Evolutionary conservation across 2,888 invertebrate species (phyloP).

Genomic region (Digitonthophagus gazella): DNA sequence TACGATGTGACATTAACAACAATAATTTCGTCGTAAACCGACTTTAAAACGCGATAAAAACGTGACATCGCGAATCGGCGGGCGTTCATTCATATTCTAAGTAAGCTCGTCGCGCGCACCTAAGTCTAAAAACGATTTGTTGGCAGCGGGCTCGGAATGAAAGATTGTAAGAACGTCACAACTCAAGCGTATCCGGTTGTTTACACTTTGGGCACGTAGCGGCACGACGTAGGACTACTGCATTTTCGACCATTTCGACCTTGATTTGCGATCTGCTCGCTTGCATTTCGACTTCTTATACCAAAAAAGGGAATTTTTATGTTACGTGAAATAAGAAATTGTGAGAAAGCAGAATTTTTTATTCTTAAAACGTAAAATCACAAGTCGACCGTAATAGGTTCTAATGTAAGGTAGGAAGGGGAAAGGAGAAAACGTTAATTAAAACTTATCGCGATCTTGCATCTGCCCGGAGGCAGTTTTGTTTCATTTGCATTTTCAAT

Average conservation of each 20-base stretch:
- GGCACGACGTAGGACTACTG: slow-evolving; percentile 1
- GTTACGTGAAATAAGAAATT: background rate
- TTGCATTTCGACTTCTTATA: background rate
- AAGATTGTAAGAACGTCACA: background rate
- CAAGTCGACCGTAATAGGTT: too few species aligned
- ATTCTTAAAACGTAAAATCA: too few species aligned
- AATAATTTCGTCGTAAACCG: too few species aligned
- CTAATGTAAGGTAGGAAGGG: background rate
- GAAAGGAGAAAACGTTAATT: slow-evolving; percentile 2
- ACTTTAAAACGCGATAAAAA: too few species aligned
- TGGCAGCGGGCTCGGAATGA: background rate
- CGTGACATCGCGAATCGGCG: too few species aligned
- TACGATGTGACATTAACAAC: too few species aligned
- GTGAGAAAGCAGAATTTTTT: background rate
- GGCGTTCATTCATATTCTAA: background rate
- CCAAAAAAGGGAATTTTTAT: background rate
- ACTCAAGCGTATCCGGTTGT: slow-evolving; percentile 7
- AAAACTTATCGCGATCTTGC: slow-evolving; percentile 15
- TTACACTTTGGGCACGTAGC: slow-evolving; percentile 12
- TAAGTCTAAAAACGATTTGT: background rate
- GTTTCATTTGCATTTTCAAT: slow-evolving; percentile 14
- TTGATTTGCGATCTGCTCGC: slow-evolving; percentile 1
- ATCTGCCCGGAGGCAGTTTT: slow-evolving; percentile 10
- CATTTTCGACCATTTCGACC: slow-evolving; percentile 7
- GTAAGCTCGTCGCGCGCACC: background rate